Evolutionary conservation across 2,797 vertebrate species (phyloP).

Genomic region (Glossophaga mutica): DNA sequence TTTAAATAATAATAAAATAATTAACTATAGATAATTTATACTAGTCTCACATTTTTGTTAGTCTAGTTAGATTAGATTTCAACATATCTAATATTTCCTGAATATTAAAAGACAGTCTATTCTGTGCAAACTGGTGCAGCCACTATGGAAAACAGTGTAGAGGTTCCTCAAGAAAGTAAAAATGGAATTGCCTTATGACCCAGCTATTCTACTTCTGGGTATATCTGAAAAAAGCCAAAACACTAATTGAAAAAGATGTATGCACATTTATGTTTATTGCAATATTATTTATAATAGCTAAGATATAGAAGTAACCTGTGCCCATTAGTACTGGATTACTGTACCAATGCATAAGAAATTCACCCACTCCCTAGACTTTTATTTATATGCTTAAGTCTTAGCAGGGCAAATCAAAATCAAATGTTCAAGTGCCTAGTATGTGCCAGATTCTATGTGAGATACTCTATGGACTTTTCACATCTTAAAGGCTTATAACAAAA

Average conservation of each 20-base stretch:
- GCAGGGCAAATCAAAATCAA: constrained; percentile 1
- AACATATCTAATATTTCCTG: not conserved
- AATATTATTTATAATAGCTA: not conserved
- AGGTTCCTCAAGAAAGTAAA: not conserved
- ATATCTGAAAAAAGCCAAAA: not conserved
- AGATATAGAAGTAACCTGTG: not conserved
- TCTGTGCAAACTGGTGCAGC: not conserved
- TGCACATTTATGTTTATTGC: not conserved
- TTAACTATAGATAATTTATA: not conserved
- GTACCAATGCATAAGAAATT: not conserved
- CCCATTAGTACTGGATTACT: not conserved
- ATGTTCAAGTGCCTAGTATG: not conserved
- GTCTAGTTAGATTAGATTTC: not conserved
- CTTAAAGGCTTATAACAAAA: constrained; percentile 33
- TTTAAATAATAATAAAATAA: not conserved
- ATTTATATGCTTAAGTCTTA: not conserved
- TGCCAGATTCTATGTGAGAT: not conserved
- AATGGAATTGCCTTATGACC: not conserved
- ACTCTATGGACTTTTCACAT: not conserved
- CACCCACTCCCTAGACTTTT: not conserved
- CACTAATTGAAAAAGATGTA: not conserved
- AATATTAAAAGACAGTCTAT: not conserved
- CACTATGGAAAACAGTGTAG: not conserved
- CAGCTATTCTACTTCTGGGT: not conserved
- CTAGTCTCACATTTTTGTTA: not conserved